A percentile compares a stretch with the other conserved stretches of the same genome.
These are phyloP conservation scores for Neuroscelio doddi DNA, from an alignment of 2,888 invertebrate species.

Conservation along the genomic window DNA sequence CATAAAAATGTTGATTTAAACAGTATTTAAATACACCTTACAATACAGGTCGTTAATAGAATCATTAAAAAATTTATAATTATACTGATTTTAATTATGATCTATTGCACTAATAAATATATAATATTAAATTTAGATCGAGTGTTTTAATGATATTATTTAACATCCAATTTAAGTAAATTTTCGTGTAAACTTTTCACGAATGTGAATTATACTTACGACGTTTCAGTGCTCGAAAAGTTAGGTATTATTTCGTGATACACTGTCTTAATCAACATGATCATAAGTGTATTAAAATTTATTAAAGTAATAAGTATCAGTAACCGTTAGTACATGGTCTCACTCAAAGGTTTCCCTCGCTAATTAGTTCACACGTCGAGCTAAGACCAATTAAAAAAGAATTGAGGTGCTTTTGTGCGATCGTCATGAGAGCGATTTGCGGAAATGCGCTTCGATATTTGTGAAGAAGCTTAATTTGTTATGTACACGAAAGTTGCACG, in stretches of 20 bases:
- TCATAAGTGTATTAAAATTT: neutral
- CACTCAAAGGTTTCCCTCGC: slow-evolving; percentile 30
- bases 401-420: slow-evolving; percentile 48
- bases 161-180: too few relatives aligned
- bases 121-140: too few relatives aligned
- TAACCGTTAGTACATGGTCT: slow-evolving; percentile 46
- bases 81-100: too few relatives aligned
- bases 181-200: too few relatives aligned
- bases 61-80: too few relatives aligned
- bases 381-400: slow-evolving; percentile 52
- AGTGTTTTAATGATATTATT: too few relatives aligned
- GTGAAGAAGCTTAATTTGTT: slow-evolving; percentile 22
- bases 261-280: neutral
- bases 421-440: slow-evolving; percentile 34
- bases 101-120: too few relatives aligned
- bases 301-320: slow-evolving; percentile 32
- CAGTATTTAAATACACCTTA: too few relatives aligned
- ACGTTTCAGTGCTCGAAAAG: neutral
- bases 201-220: too few relatives aligned
- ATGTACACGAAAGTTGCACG: neutral
- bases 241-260: neutral
- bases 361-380: slow-evolving; percentile 53
- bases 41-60: too few relatives aligned
- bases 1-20: too few relatives aligned
- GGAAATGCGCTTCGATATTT: slow-evolving; percentile 35